A percentile compares a stretch with the other conserved stretches of the same genome.
These are phyloP conservation scores for Idris sp. DNA, from an alignment of 1,140 invertebrate species.

Conservation along the genomic window DNA sequence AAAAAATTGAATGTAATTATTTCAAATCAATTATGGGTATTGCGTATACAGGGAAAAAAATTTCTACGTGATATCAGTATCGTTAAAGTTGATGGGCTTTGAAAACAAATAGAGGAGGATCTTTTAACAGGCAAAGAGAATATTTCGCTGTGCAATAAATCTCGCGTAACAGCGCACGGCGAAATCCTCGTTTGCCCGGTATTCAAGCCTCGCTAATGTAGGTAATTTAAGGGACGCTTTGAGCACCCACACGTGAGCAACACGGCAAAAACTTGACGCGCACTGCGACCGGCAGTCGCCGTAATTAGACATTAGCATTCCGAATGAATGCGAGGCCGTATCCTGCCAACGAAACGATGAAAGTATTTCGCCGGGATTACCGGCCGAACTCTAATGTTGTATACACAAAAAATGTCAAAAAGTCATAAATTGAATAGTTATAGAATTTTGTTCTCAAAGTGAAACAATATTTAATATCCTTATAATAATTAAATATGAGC, in stretches of 20 bases:
- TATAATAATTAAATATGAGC: too few species aligned
- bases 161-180: constrained; percentile 72
- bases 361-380: constrained; percentile 46
- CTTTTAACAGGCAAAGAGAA: constrained; percentile 73
- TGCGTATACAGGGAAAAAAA: constrained; percentile 21
- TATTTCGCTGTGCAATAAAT: constrained; percentile 77
- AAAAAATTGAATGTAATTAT: constrained; percentile 34
- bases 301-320: constrained; percentile 76
- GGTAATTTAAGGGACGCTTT: constrained; percentile 78
- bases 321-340: constrained; percentile 65
- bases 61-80: constrained; percentile 46
- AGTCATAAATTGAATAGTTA: constrained; percentile 45
- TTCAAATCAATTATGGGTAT: constrained; percentile 45
- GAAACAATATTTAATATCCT: too few species aligned
- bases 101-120: constrained; percentile 53
- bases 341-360: constrained; percentile 40
- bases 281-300: constrained; percentile 62
- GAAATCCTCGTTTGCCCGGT: constrained; percentile 73
- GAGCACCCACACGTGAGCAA: constrained; percentile 73
- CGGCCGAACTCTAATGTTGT: constrained; percentile 25
- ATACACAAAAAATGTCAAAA: constrained; percentile 30
- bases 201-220: constrained; percentile 75
- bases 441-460: too few species aligned
- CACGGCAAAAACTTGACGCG: constrained; percentile 73
- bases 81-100: constrained; percentile 57